Conservation (phyloP, 2,888 invertebrate genomes). For the Conops quadrifasciatus region DNA sequence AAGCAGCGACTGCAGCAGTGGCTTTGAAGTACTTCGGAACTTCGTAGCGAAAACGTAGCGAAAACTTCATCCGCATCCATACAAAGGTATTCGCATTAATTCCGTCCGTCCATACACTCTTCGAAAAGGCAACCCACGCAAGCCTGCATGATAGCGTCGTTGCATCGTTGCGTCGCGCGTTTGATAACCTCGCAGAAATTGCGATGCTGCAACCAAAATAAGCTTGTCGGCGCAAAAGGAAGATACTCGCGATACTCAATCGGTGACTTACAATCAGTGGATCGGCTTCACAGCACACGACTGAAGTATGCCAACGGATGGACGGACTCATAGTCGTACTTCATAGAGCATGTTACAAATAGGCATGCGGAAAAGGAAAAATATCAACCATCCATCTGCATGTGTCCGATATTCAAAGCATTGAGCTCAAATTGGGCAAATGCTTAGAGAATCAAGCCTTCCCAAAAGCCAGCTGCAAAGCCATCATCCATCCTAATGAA, state of each 20-base stretch:
- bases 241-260: not conserved
- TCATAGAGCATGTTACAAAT: not conserved
- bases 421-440: not conserved
- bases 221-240: constrained; percentile 20
- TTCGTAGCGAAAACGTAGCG: too few species aligned
- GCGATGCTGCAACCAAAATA: not conserved
- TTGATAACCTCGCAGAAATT: constrained; percentile 12
- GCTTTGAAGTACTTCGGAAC: too few species aligned
- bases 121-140: constrained; percentile 26
- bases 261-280: not conserved
- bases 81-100: too few species aligned
- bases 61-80: too few species aligned
- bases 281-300: not conserved
- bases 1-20: too few species aligned
- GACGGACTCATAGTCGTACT: not conserved
- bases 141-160: too few species aligned
- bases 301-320: not conserved
- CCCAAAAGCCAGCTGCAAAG: constrained; percentile 18
- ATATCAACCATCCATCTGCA: constrained; percentile 10
- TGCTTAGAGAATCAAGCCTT: not conserved
- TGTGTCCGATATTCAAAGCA: constrained; percentile 23
- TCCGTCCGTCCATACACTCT: too few species aligned
- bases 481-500: constrained; percentile 25
- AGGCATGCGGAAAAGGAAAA: not conserved
- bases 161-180: constrained; percentile 23